Percentiles rank a stretch among this genome's conserved stretches.
Evolutionary conservation across 2,113 vertebrate species (phyloP).

Genomic region (human): DNA sequence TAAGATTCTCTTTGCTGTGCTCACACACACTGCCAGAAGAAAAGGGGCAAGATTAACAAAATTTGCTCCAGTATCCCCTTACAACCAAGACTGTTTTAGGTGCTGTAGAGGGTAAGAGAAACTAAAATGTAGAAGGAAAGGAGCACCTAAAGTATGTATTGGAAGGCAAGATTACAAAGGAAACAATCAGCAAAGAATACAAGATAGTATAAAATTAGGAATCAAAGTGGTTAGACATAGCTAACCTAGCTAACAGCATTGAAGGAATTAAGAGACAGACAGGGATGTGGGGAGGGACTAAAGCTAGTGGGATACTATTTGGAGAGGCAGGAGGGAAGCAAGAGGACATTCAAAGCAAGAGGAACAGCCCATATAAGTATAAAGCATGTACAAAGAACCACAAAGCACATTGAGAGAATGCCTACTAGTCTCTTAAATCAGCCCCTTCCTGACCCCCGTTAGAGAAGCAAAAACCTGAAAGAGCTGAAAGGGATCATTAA

Average conservation of each 20-base stretch:
- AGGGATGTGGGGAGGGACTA: too few species aligned
- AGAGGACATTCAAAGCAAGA: not conserved
- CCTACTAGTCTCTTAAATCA: not conserved
- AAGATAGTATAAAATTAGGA: not conserved
- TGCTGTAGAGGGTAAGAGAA: not conserved
- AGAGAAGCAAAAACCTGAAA: constrained; percentile 7
- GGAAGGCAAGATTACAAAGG: not conserved
- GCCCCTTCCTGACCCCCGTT: not conserved
- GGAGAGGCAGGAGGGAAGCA: not conserved
- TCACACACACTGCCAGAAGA: constrained; percentile 90
- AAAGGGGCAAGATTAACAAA: constrained; percentile 22
- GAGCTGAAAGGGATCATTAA: not conserved
- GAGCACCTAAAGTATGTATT: not conserved
- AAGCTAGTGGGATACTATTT: not conserved
- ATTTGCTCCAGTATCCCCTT: not conserved
- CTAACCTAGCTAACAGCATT: not conserved
- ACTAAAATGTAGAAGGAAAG: not conserved
- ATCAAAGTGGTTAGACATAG: not conserved
- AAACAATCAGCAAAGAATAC: not conserved
- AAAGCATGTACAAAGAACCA: not conserved
- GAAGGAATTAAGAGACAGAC: not conserved
- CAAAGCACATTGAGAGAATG: not conserved
- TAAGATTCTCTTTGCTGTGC: constrained; percentile 93
- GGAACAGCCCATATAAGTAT: not conserved
- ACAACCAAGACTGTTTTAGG: not conserved